Base-by-base conservation (phyloP, 2,888 invertebrate genomes). In the Nymphalis polychloros region DNA sequence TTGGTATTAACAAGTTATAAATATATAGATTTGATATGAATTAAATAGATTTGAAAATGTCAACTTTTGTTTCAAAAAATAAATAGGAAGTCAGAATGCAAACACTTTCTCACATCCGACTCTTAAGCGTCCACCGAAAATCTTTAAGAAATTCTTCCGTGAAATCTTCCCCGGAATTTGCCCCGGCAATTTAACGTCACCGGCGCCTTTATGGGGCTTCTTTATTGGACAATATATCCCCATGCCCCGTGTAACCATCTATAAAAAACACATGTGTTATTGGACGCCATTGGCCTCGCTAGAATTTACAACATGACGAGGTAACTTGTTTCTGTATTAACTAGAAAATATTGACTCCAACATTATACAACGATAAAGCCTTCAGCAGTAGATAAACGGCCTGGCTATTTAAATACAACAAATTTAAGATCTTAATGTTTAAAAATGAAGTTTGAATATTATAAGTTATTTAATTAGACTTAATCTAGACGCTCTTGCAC, bases 221-320 rank as follows among this genome's bases (percentile, higher is more conserved):
- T 87, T 91, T 91, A 90, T 91, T 90, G 89, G 85, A 81, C 89
- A 76, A 90, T 90, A 89, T 90, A 90, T 90, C 81, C 80, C 80
- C 57, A 80, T 73, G 77, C 76, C 81, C 81, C 82, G 75, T 77
- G 76, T 84, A 82, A 81, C 81, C 81, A 79, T 82, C 81, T 82
- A 84, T 84, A 87, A 86, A 87, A 85, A 87, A 83, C 76, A 76
- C 69, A 78, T 80, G 81, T 74, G 80, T 68, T 71, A 72, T 75
- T 65, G 64, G 69, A 67, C 60, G 68, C 46, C 59, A 63, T 62
- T 60, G 65, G 69, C 55, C 57, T 62, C 52, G 61, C 52, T 53
- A 7, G 46, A 60, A 69, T 69, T 71, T 70, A 72, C 69, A 46
- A 41, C 59, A 35, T 63, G 69, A 60, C 63, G 62, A 47, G 61